phyloP scores from a whole-genome alignment of 92 coral and sea anemone genomes.

The Phenganax marumi region DNA sequence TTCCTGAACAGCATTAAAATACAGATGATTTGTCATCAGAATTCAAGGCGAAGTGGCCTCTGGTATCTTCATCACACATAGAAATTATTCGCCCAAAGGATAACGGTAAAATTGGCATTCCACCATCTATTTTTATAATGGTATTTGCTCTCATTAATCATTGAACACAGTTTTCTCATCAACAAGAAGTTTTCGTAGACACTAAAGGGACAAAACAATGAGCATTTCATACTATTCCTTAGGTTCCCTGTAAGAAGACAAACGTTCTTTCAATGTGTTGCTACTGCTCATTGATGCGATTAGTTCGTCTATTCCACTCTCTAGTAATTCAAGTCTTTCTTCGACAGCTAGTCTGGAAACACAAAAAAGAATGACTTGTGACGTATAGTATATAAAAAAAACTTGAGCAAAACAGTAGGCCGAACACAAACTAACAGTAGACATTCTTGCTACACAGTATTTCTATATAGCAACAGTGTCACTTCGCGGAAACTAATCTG shows the following conservation, averaged over 20 bases:
- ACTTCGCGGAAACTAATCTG: not conserved
- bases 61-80: no score
- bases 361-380: not conserved
- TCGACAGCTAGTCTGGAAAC: slow-evolving; percentile 67
- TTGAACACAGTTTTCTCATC: not conserved
- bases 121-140: no score
- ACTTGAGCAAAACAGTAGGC: not conserved
- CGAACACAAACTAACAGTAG: not conserved
- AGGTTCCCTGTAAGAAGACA: slow-evolving; percentile 34
- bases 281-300: slow-evolving; percentile 45
- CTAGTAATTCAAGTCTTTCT: slow-evolving; percentile 78
- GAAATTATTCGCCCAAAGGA: no score
- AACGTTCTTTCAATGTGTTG: slow-evolving; percentile 20
- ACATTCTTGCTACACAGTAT: no score
- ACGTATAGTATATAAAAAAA: not conserved
- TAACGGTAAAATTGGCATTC: no score
- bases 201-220: not conserved
- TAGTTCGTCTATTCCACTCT: slow-evolving; percentile 81
- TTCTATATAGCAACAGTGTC: no score
- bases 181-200: not conserved
- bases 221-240: not conserved
- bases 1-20: no score
- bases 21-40: no score
- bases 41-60: no score
- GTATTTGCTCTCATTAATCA: no score